Conservation (phyloP, 2,888 invertebrate species). For the Cosmopolites sordidus region DNA sequence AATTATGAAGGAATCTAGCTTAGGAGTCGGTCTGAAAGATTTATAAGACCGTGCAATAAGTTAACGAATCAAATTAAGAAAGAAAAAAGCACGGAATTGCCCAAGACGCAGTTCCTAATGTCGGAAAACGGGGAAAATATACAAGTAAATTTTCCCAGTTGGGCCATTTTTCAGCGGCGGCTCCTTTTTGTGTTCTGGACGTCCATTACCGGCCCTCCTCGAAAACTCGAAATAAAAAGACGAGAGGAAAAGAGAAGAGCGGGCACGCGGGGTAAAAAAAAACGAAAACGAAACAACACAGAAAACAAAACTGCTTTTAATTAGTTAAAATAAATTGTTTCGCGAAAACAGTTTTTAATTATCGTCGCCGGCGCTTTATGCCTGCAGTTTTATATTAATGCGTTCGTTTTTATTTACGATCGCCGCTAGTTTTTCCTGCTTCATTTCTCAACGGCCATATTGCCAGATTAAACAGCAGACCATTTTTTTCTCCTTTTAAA, state of each 20-base stretch:
- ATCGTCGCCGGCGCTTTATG: conserved; percentile 21
- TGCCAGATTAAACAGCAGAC: neutral
- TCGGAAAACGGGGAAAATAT: neutral
- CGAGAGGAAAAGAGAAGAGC: too few species aligned
- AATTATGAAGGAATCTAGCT: too few species aligned
- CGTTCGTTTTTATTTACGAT: neutral
- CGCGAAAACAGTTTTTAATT: conserved; percentile 25
- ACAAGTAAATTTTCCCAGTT: conserved; percentile 4
- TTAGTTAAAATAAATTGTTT: conserved; percentile 25
- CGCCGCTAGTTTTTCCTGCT: neutral
- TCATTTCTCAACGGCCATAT: neutral
- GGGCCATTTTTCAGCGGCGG: conserved; percentile 18
- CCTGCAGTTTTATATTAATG: conserved; percentile 16
- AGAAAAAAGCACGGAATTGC: neutral
- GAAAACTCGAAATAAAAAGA: too few species aligned
- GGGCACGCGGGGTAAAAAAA: too few species aligned
- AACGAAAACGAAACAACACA: too few species aligned
- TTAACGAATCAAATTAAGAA: too few species aligned
- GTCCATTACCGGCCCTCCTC: too few species aligned
- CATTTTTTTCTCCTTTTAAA: too few species aligned
- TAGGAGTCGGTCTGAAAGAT: too few species aligned
- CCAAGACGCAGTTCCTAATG: neutral
- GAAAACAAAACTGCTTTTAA: conserved; percentile 26
- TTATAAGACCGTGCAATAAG: too few species aligned
- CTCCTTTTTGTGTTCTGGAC: too few species aligned